Base-by-base conservation (phyloP, 1,140 invertebrate species). In the Sminthurinus signatus region DNA sequence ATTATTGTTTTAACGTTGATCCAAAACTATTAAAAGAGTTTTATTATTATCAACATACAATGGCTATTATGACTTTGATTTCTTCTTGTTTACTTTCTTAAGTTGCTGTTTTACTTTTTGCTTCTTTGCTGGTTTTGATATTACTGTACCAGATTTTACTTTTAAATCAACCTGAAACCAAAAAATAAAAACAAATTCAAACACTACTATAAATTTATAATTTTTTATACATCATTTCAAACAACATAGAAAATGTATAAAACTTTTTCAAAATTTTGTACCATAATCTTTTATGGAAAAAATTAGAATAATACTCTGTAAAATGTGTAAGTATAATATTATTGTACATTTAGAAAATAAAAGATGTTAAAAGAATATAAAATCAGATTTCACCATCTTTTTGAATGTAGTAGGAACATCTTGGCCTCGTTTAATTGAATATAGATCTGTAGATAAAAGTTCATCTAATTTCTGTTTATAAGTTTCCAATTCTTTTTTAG, bases 401-500 rank as follows among this genome's bases (percentile, higher is more conserved):
- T 59, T 25, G 3, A 59, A 46, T 12, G 43, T 46, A 5, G 36
- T 14, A 2, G 36, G 3, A 43, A 59, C 23, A 46, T 59, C 36
- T 10, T 2, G 2, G 3, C n/a, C 19, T 25, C 42, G 36, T 54
- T 48, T n/a, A 19, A 12, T 5, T 4, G 39, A 14, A 23, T 42
- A 52, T n/a, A 54, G 25, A n/a, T 48, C 29, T 44, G 28, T 59
- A 3, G 23, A 4, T 29, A 39, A 23, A 2, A 64, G 19, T 23
- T 43, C 23, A 8, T 32, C 25, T 21, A 70, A 42, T 42, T 67
- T 43, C 12, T 52, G 29, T 51, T 71, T 71, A 27, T 25, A 51
- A 10, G 19, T 23, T 8, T 65, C 65, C 21, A 71, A 29, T 36
- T 68, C 48, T 28, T 60, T 60, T 27, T 71, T 71, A 0, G 65